Percentiles rank a stretch among this genome's conserved stretches.
Evolutionary conservation across 2,113 vertebrate genomes (phyloP).

Genomic region (Marmota monax): DNA sequence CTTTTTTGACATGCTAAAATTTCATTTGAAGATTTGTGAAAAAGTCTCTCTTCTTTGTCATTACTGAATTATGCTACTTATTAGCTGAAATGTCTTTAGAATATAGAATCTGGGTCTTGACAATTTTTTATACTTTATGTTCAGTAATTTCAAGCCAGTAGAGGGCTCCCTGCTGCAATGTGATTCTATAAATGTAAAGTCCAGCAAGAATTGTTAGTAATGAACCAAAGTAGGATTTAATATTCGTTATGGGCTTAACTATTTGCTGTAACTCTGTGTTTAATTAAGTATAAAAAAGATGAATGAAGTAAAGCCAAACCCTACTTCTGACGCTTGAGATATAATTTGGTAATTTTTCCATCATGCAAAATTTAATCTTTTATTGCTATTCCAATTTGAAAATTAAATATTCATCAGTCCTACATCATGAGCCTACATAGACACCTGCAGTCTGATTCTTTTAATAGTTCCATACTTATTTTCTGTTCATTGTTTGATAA

Average conservation of each 20-base stretch:
- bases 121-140: neutral
- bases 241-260: constrained; percentile 30
- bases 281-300: constrained; percentile 69
- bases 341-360: constrained; percentile 68
- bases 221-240: neutral
- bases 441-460: neutral
- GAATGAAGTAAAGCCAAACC: constrained; percentile 57
- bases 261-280: constrained; percentile 36
- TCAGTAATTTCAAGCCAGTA: constrained; percentile 59
- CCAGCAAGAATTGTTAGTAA: neutral
- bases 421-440: neutral
- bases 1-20: neutral
- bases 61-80: neutral
- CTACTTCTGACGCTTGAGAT: constrained; percentile 51
- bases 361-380: constrained; percentile 38
- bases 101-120: neutral
- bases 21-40: neutral
- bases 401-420: neutral
- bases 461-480: neutral
- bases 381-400: neutral
- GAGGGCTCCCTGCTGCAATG: constrained; percentile 64
- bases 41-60: neutral
- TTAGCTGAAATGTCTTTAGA: neutral
- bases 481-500: neutral
- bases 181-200: neutral